Conservation (phyloP, 2,888 invertebrate species). For the Colostygia pectinataria region DNA sequence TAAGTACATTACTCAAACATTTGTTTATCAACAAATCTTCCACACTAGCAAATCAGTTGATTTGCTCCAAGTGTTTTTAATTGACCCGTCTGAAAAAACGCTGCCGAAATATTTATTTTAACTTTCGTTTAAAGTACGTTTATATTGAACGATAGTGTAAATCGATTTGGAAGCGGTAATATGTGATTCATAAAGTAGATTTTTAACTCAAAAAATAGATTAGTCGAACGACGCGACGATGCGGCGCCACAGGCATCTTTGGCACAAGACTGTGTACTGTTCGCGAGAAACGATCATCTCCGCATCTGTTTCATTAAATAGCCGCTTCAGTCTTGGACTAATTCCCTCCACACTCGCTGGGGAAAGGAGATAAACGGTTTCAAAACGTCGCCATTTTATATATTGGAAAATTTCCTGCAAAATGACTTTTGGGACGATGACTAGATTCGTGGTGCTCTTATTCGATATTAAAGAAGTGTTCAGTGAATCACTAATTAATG, state of each 20-base stretch:
- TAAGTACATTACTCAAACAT: not conserved
- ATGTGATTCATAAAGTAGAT: conserved; percentile 30
- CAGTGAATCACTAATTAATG: conserved; percentile 77
- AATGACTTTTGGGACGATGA: conserved; percentile 60
- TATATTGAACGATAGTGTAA: not conserved
- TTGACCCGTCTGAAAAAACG: conserved; percentile 18
- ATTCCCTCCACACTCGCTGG: conserved; percentile 67
- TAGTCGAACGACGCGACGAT: conserved; percentile 56
- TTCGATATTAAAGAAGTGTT: conserved; percentile 78
- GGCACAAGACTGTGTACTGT: conserved; percentile 68
- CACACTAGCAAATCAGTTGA: not conserved
- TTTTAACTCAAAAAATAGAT: conserved; percentile 64
- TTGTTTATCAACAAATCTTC: not conserved
- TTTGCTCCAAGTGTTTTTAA: conserved; percentile 21
- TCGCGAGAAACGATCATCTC: conserved; percentile 73
- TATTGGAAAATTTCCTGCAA: conserved; percentile 37
- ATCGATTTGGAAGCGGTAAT: conserved; percentile 3
- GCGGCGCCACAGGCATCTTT: conserved; percentile 68
- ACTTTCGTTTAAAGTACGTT: not conserved
- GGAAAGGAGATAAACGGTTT: conserved; percentile 49
- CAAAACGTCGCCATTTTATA: conserved; percentile 57
- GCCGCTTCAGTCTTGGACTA: conserved; percentile 73
- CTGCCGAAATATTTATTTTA: conserved; percentile 30
- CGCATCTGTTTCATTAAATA: conserved; percentile 77
- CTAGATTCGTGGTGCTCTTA: conserved; percentile 68